These are phyloP conservation scores for Neodiprion pinetum DNA, from an alignment of 1,140 invertebrate species.

Conservation along the genomic window DNA sequence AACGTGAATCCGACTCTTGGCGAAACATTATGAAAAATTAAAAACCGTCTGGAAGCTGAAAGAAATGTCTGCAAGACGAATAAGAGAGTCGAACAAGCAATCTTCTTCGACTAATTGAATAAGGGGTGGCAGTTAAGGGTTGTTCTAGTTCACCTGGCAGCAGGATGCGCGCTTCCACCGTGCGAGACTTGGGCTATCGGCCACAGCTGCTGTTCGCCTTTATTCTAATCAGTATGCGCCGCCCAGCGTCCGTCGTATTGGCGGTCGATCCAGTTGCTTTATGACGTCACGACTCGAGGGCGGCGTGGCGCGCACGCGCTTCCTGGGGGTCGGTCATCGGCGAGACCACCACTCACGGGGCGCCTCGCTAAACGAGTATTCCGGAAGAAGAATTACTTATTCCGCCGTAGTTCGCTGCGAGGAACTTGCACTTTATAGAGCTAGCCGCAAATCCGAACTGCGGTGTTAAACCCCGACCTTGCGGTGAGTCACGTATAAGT, in stretches of 20 bases:
- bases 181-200: neutral
- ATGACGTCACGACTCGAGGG: constrained; percentile 10
- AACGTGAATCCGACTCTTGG: neutral
- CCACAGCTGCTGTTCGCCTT: neutral
- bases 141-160: neutral
- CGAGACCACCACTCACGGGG: neutral
- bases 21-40: neutral
- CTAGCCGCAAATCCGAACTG: no score
- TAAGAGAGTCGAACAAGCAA: neutral
- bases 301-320: constrained; percentile 11
- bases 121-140: neutral
- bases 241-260: constrained; percentile 16
- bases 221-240: constrained; percentile 16
- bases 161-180: neutral
- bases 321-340: neutral
- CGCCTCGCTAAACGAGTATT: neutral
- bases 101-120: neutral
- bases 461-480: neutral
- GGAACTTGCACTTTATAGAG: neutral
- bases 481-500: neutral
- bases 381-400: neutral
- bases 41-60: neutral
- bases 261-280: constrained; percentile 16
- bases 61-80: neutral
- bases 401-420: neutral